Evolutionary conservation across 2,113 vertebrate species (phyloP).

Genomic region (Xiphophorus maculatus): DNA sequence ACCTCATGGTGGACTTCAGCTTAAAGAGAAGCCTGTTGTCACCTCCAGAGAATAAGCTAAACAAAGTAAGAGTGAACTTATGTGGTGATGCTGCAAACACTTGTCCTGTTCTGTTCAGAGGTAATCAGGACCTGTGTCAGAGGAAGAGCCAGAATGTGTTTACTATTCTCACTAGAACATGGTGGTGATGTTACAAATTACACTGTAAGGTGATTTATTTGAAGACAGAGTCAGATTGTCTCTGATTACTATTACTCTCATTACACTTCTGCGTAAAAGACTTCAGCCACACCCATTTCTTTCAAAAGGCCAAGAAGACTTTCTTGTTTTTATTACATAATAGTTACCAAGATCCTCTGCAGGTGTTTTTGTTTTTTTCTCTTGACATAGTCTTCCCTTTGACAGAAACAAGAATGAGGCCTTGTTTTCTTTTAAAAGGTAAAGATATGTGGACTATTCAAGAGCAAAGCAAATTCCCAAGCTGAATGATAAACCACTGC

Average conservation of each 20-base stretch:
- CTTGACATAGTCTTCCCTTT: no score
- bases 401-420: not conserved
- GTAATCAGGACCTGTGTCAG: conserved; percentile 17
- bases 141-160: conserved; percentile 22
- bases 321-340: no score
- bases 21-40: conserved; percentile 34
- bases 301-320: not conserved
- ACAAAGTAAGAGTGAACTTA: not conserved
- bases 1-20: conserved; percentile 39
- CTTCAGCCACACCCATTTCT: not conserved
- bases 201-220: conserved; percentile 10
- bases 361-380: no score
- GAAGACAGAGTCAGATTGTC: not conserved
- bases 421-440: not conserved
- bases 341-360: no score
- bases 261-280: not conserved
- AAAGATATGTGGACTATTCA: not conserved
- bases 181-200: conserved; percentile 23
- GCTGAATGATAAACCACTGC: not conserved
- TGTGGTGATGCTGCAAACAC: conserved; percentile 5
- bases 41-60: conserved; percentile 24
- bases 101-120: conserved; percentile 10
- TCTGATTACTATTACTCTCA: not conserved
- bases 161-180: not conserved
- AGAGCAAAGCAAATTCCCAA: not conserved